Evolutionary conservation across 2,888 invertebrate genomes (phyloP), one percentile per base, ranked within the genome.

Genomic region (Hermaeophaga mercurialis): DNA sequence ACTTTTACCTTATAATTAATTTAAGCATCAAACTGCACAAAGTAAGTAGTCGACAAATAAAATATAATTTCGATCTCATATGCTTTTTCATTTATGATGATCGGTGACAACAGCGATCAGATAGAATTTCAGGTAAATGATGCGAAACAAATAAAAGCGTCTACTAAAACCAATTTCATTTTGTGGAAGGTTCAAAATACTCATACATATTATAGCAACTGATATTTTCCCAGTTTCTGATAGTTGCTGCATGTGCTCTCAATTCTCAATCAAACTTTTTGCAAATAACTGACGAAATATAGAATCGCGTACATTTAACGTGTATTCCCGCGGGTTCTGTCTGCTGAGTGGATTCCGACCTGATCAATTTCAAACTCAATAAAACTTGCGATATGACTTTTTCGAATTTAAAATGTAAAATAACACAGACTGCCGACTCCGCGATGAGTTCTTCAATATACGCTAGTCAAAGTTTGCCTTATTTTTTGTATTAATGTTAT

Each of bases 331-430:
- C 36, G 62, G 64, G 68, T 50, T 66, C 65, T 59, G 67, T 67
- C 69, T 49, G 64, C 56, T 61, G 64, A 66, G 63, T 68, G 65
- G 66, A 70, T 67, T 68, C 67, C 65, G 67, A 65, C 63, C 66
- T 62, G 69, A 70, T 73, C 73, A 72, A 73, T 74, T 72, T 66
- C 69, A 72, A 73, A 73, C 73, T 74, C 73, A 73, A 74, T 74
- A 74, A 70, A 74, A 74, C 73, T 74, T 73, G 71, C 65, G 65
- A 49, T 66, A 66, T 65, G 65, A 63, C 62, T 57, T 65, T 61
- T 54, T 47, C 47, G 50, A 66, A 66, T 66, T 61, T 60, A 61
- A 65, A 65, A 67, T 64, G 64, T 65, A 64, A 62, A 61, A 65
- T 64, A 57, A 43, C 49, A 36, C 17, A 36, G 17, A 36, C 36